phyloP scores from a whole-genome alignment of 1,140 invertebrate genomes.

The Atta texana region DNA sequence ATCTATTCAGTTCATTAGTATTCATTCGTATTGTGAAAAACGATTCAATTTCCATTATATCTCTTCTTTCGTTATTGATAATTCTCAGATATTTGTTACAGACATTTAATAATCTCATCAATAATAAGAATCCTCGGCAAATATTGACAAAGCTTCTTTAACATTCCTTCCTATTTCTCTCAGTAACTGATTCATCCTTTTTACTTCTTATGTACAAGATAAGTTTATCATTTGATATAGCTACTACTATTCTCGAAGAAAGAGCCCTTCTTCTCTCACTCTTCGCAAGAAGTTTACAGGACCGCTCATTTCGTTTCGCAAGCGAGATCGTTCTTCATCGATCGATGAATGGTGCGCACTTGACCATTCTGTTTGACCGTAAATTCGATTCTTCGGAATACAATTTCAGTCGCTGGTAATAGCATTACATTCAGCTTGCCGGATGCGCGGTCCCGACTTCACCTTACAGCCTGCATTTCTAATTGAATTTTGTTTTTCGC shows the following conservation, averaged over 20 bases:
- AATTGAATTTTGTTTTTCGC: conserved; percentile 53
- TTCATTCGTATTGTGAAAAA: not conserved
- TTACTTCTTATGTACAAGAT: conserved; percentile 33
- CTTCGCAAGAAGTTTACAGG: conserved; percentile 2
- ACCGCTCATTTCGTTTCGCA: conserved; percentile 37
- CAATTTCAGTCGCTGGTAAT: conserved; percentile 79
- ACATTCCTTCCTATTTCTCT: not conserved
- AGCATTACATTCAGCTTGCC: conserved; percentile 74
- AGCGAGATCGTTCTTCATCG: conserved; percentile 32
- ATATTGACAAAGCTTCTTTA: conserved; percentile 54
- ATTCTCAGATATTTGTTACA: conserved; percentile 26
- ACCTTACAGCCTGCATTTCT: conserved; percentile 53
- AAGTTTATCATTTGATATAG: conserved; percentile 49
- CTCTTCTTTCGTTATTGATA: conserved; percentile 9
- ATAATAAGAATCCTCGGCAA: conserved; percentile 33
- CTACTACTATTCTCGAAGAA: conserved; percentile 25
- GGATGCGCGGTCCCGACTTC: conserved; percentile 58
- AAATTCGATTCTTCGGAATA: conserved; percentile 80
- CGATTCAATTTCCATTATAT: conserved; percentile 32
- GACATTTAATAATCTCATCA: conserved; percentile 51
- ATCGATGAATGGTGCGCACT: conserved; percentile 40
- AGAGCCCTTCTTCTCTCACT: not conserved
- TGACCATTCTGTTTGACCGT: conserved; percentile 75
- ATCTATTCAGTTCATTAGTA: conserved; percentile 4
- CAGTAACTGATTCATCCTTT: conserved; percentile 19